Conservation (phyloP, 2,888 invertebrate genomes). For the Apodemia zela region DNA sequence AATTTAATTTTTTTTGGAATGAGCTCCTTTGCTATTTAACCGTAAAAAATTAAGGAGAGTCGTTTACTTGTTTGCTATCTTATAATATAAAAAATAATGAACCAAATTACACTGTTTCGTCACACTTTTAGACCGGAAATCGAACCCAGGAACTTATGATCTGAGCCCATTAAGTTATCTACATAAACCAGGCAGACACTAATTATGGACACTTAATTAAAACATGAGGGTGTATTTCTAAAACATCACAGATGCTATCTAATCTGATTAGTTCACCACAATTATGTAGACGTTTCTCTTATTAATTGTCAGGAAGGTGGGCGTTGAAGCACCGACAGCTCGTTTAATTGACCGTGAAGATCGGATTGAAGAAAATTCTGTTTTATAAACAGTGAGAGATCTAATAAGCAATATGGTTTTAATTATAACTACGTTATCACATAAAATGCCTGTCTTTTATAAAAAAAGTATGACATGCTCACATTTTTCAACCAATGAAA, state of each 20-base stretch:
- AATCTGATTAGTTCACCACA: background rate
- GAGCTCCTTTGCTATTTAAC: no score
- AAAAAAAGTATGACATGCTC: no score
- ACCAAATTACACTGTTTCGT: no score
- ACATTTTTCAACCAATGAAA: no score
- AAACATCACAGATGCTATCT: background rate
- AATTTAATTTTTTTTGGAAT: no score
- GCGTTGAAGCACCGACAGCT: background rate
- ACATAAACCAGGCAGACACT: background rate
- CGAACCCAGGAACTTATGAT: no score
- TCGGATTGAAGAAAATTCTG: background rate
- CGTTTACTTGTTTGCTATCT: no score
- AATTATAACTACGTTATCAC: background rate
- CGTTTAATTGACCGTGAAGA: constrained; percentile 7
- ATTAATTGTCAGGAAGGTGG: constrained; percentile 14
- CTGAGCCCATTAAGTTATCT: no score
- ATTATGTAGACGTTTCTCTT: constrained; percentile 10
- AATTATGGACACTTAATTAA: background rate
- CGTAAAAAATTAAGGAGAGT: no score
- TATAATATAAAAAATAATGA: no score
- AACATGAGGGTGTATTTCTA: background rate
- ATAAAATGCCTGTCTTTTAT: background rate
- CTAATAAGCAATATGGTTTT: background rate
- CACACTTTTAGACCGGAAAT: no score
- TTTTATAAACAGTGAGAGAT: background rate